A percentile compares a stretch with the other conserved stretches of the same genome.
Conservation (phyloP, 2,888 invertebrate genomes). For the Ferdinandea cuprea region DNA sequence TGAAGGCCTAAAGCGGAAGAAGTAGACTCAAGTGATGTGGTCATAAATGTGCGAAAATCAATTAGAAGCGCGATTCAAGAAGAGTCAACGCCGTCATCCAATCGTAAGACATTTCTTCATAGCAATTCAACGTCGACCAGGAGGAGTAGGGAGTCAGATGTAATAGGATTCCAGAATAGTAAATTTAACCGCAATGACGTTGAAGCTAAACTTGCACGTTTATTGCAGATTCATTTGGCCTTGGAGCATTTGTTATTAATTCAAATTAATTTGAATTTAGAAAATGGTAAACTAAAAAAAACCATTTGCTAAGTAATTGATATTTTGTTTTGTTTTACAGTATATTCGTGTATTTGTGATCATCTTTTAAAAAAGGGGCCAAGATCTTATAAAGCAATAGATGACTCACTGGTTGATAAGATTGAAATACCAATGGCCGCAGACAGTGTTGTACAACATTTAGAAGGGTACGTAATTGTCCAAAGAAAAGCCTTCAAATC, state of each 20-base stretch:
- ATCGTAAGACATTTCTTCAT: slow-evolving; percentile 80
- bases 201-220: slow-evolving; percentile 78
- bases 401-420: slow-evolving; percentile 78
- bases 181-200: slow-evolving; percentile 79
- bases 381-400: slow-evolving; percentile 76
- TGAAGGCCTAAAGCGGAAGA: slow-evolving; percentile 35
- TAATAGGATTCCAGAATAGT: slow-evolving; percentile 81
- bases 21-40: slow-evolving; percentile 24
- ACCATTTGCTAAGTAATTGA: neutral
- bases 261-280: slow-evolving; percentile 81
- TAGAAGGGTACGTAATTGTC: slow-evolving; percentile 77
- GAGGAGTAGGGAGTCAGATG: slow-evolving; percentile 75
- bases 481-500: neutral
- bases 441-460: slow-evolving; percentile 79
- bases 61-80: slow-evolving; percentile 79
- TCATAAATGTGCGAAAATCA: slow-evolving; percentile 80
- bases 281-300: slow-evolving; percentile 76
- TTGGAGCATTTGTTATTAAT: slow-evolving; percentile 82
- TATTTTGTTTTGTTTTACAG: slow-evolving; percentile 70
- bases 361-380: slow-evolving; percentile 79
- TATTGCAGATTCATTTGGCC: slow-evolving; percentile 81
- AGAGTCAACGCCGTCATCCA: slow-evolving; percentile 72
- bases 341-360: slow-evolving; percentile 79
- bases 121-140: slow-evolving; percentile 74
- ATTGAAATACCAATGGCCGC: slow-evolving; percentile 80